Percentiles rank a stretch among this genome's conserved stretches.
Conservation (phyloP, 1,140 invertebrate genomes). For the Neodiprion fabricii region DNA sequence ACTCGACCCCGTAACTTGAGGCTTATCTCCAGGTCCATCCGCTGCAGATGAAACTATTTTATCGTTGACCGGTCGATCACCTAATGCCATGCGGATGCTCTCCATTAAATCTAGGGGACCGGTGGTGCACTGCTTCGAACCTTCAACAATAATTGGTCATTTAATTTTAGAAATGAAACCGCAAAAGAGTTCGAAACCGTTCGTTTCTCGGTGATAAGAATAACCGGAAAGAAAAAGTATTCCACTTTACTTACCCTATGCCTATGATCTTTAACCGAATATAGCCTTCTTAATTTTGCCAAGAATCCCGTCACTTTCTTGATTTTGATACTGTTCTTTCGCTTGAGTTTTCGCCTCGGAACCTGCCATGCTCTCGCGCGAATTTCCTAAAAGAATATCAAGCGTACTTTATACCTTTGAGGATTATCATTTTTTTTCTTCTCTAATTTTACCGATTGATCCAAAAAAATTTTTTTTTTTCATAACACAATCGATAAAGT, state of each 20-base stretch:
- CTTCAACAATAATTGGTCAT: conserved; percentile 51
- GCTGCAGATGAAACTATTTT: background rate
- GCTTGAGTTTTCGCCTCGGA: conserved; percentile 62
- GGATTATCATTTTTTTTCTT: no score
- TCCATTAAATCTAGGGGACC: conserved; percentile 67
- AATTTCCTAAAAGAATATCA: background rate
- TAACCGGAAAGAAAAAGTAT: conserved; percentile 14
- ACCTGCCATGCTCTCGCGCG: conserved; percentile 51
- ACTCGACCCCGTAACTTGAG: conserved; percentile 10
- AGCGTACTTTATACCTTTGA: no score
- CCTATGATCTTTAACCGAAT: conserved; percentile 63
- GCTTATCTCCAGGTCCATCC: conserved; percentile 35
- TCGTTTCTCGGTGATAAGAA: no score
- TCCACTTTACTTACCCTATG: conserved; percentile 36
- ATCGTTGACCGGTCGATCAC: conserved; percentile 48
- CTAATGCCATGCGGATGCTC: conserved; percentile 67
- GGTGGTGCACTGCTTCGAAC: conserved; percentile 67
- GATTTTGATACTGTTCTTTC: conserved; percentile 46
- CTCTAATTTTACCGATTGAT: no score
- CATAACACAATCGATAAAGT: no score
- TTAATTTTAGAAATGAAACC: conserved; percentile 14
- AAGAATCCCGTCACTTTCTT: conserved; percentile 60
- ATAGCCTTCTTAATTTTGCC: conserved; percentile 70
- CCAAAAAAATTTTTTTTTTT: no score
- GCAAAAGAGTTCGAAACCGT: conserved; percentile 10